phyloP scores from a whole-genome alignment of 2,797 vertebrate genomes.

The Notamacropus eugenii region DNA sequence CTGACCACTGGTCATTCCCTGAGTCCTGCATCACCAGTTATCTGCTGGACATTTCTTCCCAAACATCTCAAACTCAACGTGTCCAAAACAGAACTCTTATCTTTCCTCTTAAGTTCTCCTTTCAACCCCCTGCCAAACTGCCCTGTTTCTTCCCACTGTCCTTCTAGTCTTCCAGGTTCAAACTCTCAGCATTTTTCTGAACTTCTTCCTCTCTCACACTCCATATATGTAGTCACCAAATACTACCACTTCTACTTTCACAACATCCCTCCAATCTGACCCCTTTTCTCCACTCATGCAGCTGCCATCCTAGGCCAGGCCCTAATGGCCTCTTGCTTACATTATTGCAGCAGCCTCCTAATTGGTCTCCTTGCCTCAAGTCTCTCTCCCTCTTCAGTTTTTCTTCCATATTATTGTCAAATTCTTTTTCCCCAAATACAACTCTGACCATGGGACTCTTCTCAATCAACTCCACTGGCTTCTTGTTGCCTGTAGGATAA shows the following conservation, averaged over 20 bases:
- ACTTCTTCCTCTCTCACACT: neutral
- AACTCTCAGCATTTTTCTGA: neutral
- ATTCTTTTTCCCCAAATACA: neutral
- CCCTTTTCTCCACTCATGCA: neutral
- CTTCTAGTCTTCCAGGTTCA: neutral
- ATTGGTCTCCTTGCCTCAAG: neutral
- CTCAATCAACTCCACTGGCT: neutral
- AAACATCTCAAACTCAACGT: neutral
- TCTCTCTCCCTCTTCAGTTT: neutral
- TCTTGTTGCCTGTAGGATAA: neutral
- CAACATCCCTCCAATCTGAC: neutral
- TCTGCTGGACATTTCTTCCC: neutral
- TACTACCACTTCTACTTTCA: neutral
- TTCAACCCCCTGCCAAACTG: neutral
- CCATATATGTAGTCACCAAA: neutral
- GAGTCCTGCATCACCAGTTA: neutral
- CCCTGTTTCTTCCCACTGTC: neutral
- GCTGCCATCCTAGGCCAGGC: neutral
- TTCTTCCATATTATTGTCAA: neutral
- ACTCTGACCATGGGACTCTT: neutral
- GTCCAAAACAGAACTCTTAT: neutral
- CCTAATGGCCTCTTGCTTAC: neutral
- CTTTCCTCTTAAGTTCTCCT: neutral
- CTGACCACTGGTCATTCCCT: neutral
- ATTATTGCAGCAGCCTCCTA: neutral